Percentiles rank a stretch among this genome's conserved stretches.
Evolutionary conservation across 2,113 vertebrate genomes (phyloP).

Genomic region (Apus apus): DNA sequence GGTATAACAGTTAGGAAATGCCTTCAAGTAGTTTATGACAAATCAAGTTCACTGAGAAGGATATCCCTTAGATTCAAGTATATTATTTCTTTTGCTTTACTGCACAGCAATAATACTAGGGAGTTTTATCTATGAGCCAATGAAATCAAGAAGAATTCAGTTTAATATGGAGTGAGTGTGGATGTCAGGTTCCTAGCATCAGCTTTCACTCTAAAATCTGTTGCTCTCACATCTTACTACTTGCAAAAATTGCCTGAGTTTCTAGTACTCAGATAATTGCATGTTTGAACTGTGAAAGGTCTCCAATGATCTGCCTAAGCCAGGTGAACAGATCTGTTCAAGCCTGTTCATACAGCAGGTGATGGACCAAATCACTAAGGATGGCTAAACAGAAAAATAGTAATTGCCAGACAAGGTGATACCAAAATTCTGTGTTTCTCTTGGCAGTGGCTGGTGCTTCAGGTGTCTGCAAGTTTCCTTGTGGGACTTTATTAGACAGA

Average conservation of each 20-base stretch:
- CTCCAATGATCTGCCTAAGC: neutral
- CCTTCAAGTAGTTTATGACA: neutral
- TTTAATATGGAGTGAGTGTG: neutral
- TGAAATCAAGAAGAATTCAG: neutral
- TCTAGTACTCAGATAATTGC: neutral
- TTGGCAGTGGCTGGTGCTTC: neutral
- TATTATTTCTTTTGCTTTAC: neutral
- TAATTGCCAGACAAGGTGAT: neutral
- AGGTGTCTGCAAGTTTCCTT: neutral
- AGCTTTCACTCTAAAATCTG: neutral
- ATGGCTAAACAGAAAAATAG: neutral
- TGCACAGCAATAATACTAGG: neutral
- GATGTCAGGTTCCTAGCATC: neutral
- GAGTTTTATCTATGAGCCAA: neutral
- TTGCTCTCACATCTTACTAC: neutral
- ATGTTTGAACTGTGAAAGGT: neutral
- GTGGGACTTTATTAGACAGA: neutral
- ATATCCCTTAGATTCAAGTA: neutral
- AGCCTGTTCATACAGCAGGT: neutral
- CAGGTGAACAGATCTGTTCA: neutral
- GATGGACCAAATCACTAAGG: neutral
- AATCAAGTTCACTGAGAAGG: neutral
- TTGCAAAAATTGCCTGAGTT: neutral
- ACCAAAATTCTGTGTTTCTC: neutral
- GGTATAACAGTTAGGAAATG: neutral